Base-by-base conservation (phyloP, 92 coral and sea anemone genomes). In the Micromussa lordhowensis region DNA sequence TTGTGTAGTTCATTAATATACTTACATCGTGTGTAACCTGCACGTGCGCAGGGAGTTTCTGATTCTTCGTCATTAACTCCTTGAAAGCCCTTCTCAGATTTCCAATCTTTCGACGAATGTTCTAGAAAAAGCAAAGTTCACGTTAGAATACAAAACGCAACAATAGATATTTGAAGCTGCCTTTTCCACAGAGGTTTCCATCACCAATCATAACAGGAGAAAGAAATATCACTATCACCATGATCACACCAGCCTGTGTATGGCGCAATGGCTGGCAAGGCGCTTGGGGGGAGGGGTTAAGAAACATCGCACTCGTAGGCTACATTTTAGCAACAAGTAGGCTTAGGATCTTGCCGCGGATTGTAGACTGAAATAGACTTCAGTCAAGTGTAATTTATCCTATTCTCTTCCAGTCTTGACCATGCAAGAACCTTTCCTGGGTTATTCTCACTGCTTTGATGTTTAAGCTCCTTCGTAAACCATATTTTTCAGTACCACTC, bases 81-180 rank as follows among this genome's bases (percentile, higher is more conserved):
- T 98, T 98, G 86, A 96, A 98, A 17, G 95, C 93, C 31, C 94
- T 82, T 82, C 99, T 98, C 55, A 98, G 64, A 69, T 96, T 92
- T 24, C 90, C 94, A 63, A 98, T 87, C 68, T 92, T 93, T 57
- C 95, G 96, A 82, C 98, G 97, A 9, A 96, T 92, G 84, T 93
- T 96, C 98, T 98, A 86, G 28, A 82, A 73, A 40, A 53, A 53
- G 40, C 22, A 82, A n/a, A 48, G 21, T 38, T 66, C 59, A 40
- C 38, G 14, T 82, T 10, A 68, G 30, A 68, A 26, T 44, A 35
- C 4, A 68, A 10, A 81, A 35, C 36, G 29, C 13, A 14, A 35
- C 26, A 75, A 13, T 24, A 31, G 40, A 19, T 15, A 10, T 76
- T 36, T 35, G 29, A 17, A 9, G 13, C 13, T 76, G 28, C 58